phyloP scores from a whole-genome alignment of 35 echinoderm and acorn worm genomes.

The Amphiura filiformis region DNA sequence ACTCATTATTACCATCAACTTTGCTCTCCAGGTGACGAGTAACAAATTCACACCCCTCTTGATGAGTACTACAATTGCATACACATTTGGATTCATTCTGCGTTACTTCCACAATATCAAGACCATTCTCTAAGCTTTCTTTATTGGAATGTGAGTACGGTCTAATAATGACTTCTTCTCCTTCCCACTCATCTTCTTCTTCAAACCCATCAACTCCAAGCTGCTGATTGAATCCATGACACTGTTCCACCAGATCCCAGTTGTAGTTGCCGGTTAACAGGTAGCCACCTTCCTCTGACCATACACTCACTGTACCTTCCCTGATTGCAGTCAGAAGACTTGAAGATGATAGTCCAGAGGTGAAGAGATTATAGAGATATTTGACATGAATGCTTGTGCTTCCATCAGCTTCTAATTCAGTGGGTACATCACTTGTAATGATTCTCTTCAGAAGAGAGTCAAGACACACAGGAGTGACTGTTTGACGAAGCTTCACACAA shows the following conservation, averaged over 20 bases:
- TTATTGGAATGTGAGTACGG: constrained; percentile 19
- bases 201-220: not conserved
- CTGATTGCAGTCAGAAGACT: constrained; percentile 51
- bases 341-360: constrained; percentile 54
- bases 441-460: constrained; percentile 60
- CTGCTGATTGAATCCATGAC: not conserved
- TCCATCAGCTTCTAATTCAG: constrained; percentile 65
- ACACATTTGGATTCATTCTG: not conserved
- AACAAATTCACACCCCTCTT: not conserved
- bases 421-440: constrained; percentile 12
- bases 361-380: constrained; percentile 38
- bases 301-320: constrained; percentile 62
- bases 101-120: not conserved
- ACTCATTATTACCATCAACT: not conserved
- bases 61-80: not conserved
- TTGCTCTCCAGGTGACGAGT: not conserved
- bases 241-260: constrained; percentile 9
- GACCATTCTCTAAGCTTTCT: constrained; percentile 23
- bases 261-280: not conserved
- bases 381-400: constrained; percentile 55
- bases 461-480: constrained; percentile 43
- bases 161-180: not conserved
- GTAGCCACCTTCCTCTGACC: constrained; percentile 27
- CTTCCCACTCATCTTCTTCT: not conserved
- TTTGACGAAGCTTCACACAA: constrained; percentile 29